phyloP scores from a whole-genome alignment of 1,140 invertebrate species.

The Cydia strobilella region DNA sequence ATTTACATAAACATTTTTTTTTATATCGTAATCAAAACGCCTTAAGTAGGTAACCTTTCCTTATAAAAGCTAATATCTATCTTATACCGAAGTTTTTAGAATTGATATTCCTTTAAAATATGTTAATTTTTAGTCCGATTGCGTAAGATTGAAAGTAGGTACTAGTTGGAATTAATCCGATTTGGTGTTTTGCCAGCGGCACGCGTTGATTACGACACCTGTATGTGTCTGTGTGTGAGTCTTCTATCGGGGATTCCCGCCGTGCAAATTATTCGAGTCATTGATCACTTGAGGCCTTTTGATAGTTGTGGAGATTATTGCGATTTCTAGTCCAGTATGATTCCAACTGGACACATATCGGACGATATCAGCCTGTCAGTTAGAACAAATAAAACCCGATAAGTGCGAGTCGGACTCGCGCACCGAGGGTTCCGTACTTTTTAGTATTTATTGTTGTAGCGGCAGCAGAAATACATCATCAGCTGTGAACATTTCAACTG shows the following conservation, averaged over 20 bases:
- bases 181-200: not conserved
- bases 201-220: slow-evolving; percentile 1
- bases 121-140: not conserved
- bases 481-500: too few species aligned
- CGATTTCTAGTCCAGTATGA: not conserved
- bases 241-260: slow-evolving; percentile 60
- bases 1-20: not conserved
- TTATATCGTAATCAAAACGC: not conserved
- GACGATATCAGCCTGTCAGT: too few species aligned
- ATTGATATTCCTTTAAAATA: not conserved
- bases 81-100: not conserved
- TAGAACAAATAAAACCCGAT: too few species aligned
- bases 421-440: too few species aligned
- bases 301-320: not conserved
- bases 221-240: slow-evolving; percentile 38
- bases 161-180: not conserved
- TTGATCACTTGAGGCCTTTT: slow-evolving; percentile 10
- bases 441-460: too few species aligned
- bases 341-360: not conserved
- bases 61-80: not conserved
- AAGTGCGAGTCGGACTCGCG: too few species aligned
- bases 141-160: not conserved
- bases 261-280: slow-evolving; percentile 48
- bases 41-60: not conserved
- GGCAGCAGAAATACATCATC: too few species aligned